A percentile compares a stretch with the other conserved stretches of the same genome.
These are phyloP conservation scores for Hydrocynus forskahlii DNA, from an alignment of 2,797 vertebrate genomes.

Conservation along the genomic window DNA sequence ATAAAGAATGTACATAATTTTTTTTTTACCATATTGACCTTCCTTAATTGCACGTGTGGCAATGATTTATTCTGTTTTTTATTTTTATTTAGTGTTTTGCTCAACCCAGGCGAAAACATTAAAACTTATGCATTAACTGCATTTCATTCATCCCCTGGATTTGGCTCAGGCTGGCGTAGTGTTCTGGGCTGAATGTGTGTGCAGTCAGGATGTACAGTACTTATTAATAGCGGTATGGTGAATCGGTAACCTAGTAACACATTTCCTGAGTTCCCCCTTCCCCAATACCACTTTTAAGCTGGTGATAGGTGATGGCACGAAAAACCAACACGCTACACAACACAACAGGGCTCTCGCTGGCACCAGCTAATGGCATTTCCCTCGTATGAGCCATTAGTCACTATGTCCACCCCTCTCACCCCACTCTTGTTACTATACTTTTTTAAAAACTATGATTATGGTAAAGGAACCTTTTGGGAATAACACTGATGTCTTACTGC, in stretches of 20 bases:
- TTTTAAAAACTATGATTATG: conserved; percentile 67
- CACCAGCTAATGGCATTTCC: conserved; percentile 54
- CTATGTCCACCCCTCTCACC: conserved; percentile 60
- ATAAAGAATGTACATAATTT: too few relatives aligned
- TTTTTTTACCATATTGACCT: neutral
- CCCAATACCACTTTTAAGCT: conserved; percentile 4
- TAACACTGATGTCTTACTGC: conserved; percentile 36
- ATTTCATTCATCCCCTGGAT: neutral
- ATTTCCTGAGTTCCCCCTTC: conserved; percentile 20
- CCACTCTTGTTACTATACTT: conserved; percentile 65
- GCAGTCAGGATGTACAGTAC: conserved; percentile 16
- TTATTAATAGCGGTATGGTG: conserved; percentile 36
- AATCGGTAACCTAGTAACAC: conserved; percentile 47
- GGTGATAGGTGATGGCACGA: conserved; percentile 43
- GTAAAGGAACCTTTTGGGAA: conserved; percentile 61
- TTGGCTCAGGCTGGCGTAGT: neutral
- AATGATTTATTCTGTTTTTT: neutral
- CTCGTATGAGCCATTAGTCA: conserved; percentile 58
- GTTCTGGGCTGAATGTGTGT: neutral
- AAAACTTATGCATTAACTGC: neutral
- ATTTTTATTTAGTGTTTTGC: neutral
- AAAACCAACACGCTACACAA: conserved; percentile 31
- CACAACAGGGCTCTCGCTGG: conserved; percentile 37
- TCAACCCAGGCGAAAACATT: neutral
- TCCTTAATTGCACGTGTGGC: neutral